Evolutionary conservation across 2,113 vertebrate species (phyloP).

Genomic region (Myanophis thanlyinensis): DNA sequence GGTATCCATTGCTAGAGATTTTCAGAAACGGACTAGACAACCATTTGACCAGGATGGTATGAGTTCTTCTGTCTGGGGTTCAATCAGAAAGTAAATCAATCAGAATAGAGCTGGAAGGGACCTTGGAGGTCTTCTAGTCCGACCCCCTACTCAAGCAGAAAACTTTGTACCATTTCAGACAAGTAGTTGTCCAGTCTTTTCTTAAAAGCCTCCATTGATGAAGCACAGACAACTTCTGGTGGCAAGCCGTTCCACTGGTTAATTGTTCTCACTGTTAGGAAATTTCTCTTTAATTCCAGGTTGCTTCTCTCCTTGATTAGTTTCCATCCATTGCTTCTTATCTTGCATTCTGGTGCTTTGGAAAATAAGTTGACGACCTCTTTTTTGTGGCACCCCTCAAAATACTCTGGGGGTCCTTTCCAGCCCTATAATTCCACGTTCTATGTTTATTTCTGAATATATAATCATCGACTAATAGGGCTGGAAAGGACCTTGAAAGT

Average conservation of each 20-base stretch:
- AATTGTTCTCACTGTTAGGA: not conserved
- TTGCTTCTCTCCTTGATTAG: not conserved
- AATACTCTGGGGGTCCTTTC: not conserved
- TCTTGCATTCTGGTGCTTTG: not conserved
- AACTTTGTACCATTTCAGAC: rapidly evolving
- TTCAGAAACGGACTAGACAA: not conserved
- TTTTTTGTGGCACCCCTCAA: not conserved
- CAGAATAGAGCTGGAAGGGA: not conserved
- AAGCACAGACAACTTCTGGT: not conserved
- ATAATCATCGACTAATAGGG: not conserved
- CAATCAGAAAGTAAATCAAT: not conserved
- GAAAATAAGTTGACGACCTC: not conserved
- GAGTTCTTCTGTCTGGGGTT: not conserved
- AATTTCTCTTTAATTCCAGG: not conserved
- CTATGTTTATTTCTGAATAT: not conserved
- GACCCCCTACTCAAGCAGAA: not conserved
- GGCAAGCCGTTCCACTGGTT: not conserved
- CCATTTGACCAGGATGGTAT: not conserved
- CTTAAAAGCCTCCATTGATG: not conserved
- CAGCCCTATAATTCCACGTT: too few relatives aligned
- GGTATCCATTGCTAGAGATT: not conserved
- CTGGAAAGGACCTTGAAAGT: not conserved
- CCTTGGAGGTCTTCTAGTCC: not conserved
- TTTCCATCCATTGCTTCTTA: not conserved
- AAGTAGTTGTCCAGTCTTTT: not conserved